Evolutionary conservation across 2,113 vertebrate genomes (phyloP).

Genomic region (Oryzias celebensis): DNA sequence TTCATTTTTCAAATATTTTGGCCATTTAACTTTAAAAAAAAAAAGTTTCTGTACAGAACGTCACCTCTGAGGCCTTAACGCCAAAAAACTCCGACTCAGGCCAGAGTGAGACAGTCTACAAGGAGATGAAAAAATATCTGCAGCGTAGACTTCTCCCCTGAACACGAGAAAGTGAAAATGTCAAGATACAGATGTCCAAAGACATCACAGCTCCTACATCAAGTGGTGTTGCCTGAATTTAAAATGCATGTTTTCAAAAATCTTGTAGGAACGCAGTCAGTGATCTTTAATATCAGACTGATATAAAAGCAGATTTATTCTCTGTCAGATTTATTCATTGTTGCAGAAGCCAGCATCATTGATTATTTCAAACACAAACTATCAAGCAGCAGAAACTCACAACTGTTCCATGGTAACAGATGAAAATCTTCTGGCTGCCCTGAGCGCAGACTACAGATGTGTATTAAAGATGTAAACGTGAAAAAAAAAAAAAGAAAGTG

Average conservation of each 20-base stretch:
- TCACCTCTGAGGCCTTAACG: too few species aligned
- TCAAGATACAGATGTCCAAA: too few species aligned
- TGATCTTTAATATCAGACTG: constrained; percentile 1
- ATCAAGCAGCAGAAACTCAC: constrained; percentile 52
- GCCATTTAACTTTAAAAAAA: neutral
- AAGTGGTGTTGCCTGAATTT: too few species aligned
- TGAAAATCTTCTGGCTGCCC: constrained; percentile 38
- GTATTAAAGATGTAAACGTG: constrained; percentile 47
- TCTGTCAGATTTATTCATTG: constrained; percentile 38
- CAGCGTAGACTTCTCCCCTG: too few species aligned
- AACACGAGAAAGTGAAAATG: too few species aligned
- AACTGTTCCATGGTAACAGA: constrained; percentile 64
- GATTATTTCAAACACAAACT: constrained; percentile 49
- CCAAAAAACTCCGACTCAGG: too few species aligned
- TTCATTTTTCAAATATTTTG: neutral
- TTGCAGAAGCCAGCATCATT: constrained; percentile 31
- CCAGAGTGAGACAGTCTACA: too few species aligned
- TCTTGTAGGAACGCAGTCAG: neutral
- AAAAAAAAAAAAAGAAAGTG: constrained; percentile 37
- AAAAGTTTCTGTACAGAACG: too few species aligned
- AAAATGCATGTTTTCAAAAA: too few species aligned
- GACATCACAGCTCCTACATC: too few species aligned
- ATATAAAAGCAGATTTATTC: constrained; percentile 6
- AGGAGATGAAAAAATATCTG: too few species aligned
- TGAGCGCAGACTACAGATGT: constrained; percentile 48